Percentiles rank a stretch among this genome's conserved stretches.
phyloP scores from a whole-genome alignment of 2,797 vertebrate genomes.

The Anniella stebbinsi region DNA sequence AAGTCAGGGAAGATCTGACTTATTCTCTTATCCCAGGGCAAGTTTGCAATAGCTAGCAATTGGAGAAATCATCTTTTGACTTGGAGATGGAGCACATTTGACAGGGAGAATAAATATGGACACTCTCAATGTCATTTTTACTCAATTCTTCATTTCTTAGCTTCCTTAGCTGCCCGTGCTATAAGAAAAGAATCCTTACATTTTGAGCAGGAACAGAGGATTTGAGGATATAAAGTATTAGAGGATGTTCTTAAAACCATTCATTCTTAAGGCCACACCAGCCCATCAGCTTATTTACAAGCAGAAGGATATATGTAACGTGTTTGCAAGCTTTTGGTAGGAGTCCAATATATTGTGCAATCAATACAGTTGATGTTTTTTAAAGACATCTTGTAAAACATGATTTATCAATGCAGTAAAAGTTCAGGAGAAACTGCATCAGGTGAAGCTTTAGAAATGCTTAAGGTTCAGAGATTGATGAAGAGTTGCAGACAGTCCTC shows the following conservation, averaged over 20 bases:
- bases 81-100: conserved; percentile 21
- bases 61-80: conserved; percentile 36
- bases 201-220: neutral
- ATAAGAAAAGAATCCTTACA: neutral
- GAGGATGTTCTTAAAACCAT: conserved; percentile 53
- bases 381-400: conserved; percentile 62
- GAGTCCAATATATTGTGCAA: neutral
- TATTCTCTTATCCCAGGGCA: conserved; percentile 19
- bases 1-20: conserved; percentile 5
- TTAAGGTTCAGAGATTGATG: neutral
- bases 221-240: conserved; percentile 12
- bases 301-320: conserved; percentile 7
- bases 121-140: conserved; percentile 8
- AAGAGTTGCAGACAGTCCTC: neutral
- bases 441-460: neutral
- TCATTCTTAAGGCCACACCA: conserved; percentile 40
- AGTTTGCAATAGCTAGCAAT: conserved; percentile 3
- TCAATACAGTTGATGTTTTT: conserved; percentile 62
- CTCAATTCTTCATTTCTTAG: conserved; percentile 12
- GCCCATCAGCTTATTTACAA: conserved; percentile 31
- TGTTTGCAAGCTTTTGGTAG: accelerated
- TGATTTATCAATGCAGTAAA: conserved; percentile 61
- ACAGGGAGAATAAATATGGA: conserved; percentile 32
- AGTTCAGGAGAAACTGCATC: conserved; percentile 51
- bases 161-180: neutral